Percentiles rank a stretch among this genome's conserved stretches.
phyloP scores from a whole-genome alignment of 1,140 invertebrate species.

The Leptoteleia sp. region DNA sequence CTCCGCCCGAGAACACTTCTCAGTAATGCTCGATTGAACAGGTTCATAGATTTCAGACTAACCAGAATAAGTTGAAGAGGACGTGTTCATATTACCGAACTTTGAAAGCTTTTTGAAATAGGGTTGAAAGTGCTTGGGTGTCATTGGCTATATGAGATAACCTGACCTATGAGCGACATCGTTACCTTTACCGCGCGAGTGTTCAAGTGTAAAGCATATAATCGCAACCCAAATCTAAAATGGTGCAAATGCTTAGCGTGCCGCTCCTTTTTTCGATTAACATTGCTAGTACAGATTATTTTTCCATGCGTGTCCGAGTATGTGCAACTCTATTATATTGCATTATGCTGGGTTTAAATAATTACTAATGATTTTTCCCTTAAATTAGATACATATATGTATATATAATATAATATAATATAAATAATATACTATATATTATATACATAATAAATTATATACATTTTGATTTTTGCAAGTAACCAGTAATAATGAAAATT shows the following conservation, averaged over 20 bases:
- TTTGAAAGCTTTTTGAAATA: conserved; percentile 66
- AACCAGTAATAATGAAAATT: no score
- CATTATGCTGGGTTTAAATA: no score
- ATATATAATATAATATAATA: no score
- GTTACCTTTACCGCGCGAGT: conserved; percentile 43
- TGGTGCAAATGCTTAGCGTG: conserved; percentile 53
- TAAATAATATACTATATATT: no score
- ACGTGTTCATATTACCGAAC: conserved; percentile 49
- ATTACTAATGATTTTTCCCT: no score
- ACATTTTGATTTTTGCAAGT: no score
- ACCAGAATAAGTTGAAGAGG: conserved; percentile 51
- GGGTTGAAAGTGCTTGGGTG: conserved; percentile 59
- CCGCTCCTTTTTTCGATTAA: conserved; percentile 49
- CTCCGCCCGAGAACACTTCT: conserved; percentile 15
- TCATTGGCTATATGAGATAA: conserved; percentile 63
- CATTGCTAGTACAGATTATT: conserved; percentile 34
- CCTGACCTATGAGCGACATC: conserved; percentile 35
- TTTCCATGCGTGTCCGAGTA: conserved; percentile 1
- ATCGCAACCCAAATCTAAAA: conserved; percentile 66
- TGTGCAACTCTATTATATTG: no score
- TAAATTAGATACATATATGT: no score
- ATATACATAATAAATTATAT: no score
- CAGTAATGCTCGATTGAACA: conserved; percentile 42
- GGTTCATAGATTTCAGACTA: conserved; percentile 50
- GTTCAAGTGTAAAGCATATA: conserved; percentile 40